Evolutionary conservation across 2,888 invertebrate genomes (phyloP), one percentile per base, ranked within the genome.

Genomic region (Acrobasis repandana): DNA sequence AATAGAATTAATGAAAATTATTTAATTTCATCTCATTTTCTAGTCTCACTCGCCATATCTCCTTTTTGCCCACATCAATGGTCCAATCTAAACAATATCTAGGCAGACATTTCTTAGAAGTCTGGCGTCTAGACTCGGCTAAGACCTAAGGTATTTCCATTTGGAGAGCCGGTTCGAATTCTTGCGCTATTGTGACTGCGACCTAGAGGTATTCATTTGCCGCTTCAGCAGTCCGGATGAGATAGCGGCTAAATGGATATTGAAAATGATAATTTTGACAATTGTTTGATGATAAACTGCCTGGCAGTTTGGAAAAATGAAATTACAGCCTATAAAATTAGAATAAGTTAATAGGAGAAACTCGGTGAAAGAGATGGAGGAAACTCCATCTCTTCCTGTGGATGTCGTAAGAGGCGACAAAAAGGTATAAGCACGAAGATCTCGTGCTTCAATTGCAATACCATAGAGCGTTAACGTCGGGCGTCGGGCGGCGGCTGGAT

Each of bases 41-140:
- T 14, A 20, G 6, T 33, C n/a, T 14, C 51, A 15, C 33, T 34
- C 14, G 50, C 6, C 8, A 50, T 28, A 33, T 50, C 14, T 50
- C 20, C 50, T 28, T 50, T 15, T 34, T n/a, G 14, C 51, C 34
- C 5, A 20, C 14, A 54, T 54, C 54, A 4, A 9, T 11, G 5
- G 18, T 43, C 10, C 36, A 54, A 38, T 54, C 38, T 18, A 36
- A 54, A 54, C 54, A 54, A 54, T 54, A 16, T 18, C 18, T 49
- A 49, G 58, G 48, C 48, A 58, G 57, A 10, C 48, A 58, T 58
- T 58, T 58, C 58, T 49, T 38, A 38, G 58, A 58, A 58, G 48
- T 49, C 49, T 48, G 38, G 11, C 36, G 58, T 58, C 58, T 58
- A 58, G 58, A 58, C 57, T 16, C 54, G 20, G 3, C 14, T 14